Conservation (phyloP, 2,797 vertebrate species). For the Cetoscarus ocellatus region DNA sequence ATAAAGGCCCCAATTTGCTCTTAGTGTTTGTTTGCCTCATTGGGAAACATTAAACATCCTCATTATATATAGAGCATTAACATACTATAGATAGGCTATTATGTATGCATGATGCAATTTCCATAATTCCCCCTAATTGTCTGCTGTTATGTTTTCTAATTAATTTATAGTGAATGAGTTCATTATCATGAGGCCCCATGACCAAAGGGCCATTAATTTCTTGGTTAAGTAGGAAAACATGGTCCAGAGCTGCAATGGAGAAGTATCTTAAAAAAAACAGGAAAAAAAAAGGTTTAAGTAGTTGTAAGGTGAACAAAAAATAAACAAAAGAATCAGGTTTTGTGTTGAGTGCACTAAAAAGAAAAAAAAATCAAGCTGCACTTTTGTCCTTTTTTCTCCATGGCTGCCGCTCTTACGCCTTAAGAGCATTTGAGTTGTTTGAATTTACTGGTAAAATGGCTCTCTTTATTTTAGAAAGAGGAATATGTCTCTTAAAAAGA, state of each 20-base stretch:
- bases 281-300: conserved; percentile 3
- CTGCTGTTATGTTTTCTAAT: conserved; percentile 55
- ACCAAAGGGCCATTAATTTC: conserved; percentile 46
- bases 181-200: conserved; percentile 41
- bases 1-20: conserved; percentile 1
- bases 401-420: too few relatives aligned
- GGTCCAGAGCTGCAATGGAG: conserved; percentile 21
- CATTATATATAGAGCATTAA: conserved; percentile 23
- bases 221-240: conserved; percentile 36
- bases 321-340: conserved; percentile 15
- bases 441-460: too few relatives aligned
- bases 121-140: conserved; percentile 51
- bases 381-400: background rate
- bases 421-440: too few relatives aligned
- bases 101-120: conserved; percentile 38
- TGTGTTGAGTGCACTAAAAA: background rate
- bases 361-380: conserved; percentile 5
- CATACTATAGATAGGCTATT: conserved; percentile 34
- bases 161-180: conserved; percentile 47
- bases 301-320: background rate
- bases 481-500: too few relatives aligned
- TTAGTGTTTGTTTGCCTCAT: conserved; percentile 24
- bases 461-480: too few relatives aligned
- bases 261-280: conserved; percentile 10
- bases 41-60: conserved; percentile 15